Evolutionary conservation across 2,888 invertebrate genomes (phyloP), one percentile per base, ranked within the genome.

Genomic region (Rotaria magnacalcarata): DNA sequence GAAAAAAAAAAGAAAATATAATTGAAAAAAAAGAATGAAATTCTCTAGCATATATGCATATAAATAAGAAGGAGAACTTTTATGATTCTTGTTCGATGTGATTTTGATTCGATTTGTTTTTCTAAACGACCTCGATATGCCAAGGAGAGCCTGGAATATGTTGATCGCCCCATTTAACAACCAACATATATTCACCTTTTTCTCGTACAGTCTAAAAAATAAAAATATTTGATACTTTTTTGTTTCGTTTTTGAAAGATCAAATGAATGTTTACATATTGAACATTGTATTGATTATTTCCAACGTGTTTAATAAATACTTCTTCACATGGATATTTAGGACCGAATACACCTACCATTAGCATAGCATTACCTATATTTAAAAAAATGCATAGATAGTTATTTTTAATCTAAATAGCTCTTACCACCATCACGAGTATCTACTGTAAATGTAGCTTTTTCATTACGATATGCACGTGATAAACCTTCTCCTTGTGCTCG

Each of bases 141-240:
- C 94, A 97, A 87, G 97, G 97, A 89, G 96, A 96, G 89, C 97
- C 97, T 89, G 97, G 96, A 92, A 97, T 95, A 92, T 97, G 96
- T 87, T 97, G 96, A 88, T 97, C 97, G 85, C 97, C 97, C 96
- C 96, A 97, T 92, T 96, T 96, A 89, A 97, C 94, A 90, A 96
- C 94, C 89, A 97, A 94, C 80, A 96, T 94, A 92, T 97, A 96
- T 86, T 96, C 96, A 89, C 97, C 97, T 90, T 95, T 93, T 90
- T 97, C 97, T 90, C 95, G 94, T 87, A 96, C 95, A 89, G 95
- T 80, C 43, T 80, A 80, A 43, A 47, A 21, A 54, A 21, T 21
- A 54, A 34, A 67, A 27, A 14, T 5, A 34, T 34, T 52, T 52
- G 52, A 4, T 16, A 3, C 11, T 2, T 52, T 16, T 52, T 52